These are phyloP conservation scores for Capreolus pygargus DNA, from an alignment of 2,113 vertebrate species.

Conservation along the genomic window DNA sequence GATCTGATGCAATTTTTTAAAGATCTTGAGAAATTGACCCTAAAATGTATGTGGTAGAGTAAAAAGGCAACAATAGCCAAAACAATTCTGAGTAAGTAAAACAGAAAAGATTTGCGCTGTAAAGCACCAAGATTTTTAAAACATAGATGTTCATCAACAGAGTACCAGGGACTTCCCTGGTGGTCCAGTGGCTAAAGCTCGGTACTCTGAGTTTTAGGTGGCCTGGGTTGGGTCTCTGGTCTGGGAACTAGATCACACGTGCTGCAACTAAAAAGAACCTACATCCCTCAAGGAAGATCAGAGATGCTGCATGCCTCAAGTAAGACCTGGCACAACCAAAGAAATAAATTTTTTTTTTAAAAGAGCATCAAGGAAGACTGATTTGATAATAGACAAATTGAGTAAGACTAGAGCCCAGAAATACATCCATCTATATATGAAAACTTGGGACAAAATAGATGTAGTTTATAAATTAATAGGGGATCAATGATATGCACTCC, in stretches of 20 bases:
- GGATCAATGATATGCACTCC: not conserved
- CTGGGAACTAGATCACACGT: not conserved
- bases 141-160: not conserved
- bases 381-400: not conserved
- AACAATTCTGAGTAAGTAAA: not conserved
- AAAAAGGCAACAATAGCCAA: not conserved
- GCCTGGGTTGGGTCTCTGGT: not conserved
- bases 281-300: not conserved
- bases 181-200: not conserved
- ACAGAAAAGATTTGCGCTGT: not conserved
- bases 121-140: not conserved
- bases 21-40: not conserved
- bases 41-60: not conserved
- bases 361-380: not conserved
- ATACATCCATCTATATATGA: not conserved
- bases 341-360: accelerated
- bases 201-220: not conserved
- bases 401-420: not conserved
- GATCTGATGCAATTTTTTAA: not conserved
- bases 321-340: not conserved
- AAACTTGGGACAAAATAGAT: not conserved
- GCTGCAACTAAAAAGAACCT: not conserved
- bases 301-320: not conserved
- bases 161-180: not conserved
- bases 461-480: not conserved